phyloP scores from a whole-genome alignment of 2,888 invertebrate genomes.

The Caprella mutica region DNA sequence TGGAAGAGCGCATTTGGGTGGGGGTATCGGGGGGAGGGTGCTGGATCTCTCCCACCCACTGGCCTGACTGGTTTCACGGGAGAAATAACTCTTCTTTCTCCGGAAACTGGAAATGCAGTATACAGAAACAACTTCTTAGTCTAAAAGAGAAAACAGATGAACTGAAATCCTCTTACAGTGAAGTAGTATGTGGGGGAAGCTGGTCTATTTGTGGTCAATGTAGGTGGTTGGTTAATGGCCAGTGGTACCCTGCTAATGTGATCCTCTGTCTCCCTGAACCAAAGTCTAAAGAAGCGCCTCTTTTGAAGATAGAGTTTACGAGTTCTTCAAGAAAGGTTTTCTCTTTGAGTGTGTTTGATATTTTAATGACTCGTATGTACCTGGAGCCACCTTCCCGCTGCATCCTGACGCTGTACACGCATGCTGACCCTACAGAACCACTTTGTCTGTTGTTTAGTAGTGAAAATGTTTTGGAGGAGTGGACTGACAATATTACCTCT shows the following conservation, averaged over 20 bases:
- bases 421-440: conserved; percentile 39
- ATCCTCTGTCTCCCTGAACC: conserved; percentile 41
- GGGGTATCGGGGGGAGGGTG: conserved; percentile 72
- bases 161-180: too few species aligned
- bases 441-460: conserved; percentile 65
- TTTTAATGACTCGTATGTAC: conserved; percentile 16
- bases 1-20: conserved; percentile 51
- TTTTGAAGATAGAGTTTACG: conserved; percentile 14
- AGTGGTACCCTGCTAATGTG: conserved; percentile 46
- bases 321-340: background rate
- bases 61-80: conserved; percentile 74
- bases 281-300: background rate
- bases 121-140: too few species aligned
- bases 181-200: conserved; percentile 47
- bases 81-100: too few species aligned
- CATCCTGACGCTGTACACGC: conserved; percentile 19
- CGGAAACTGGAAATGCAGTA: too few species aligned
- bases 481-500: conserved; percentile 68
- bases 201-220: conserved; percentile 77
- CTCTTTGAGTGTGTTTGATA: background rate
- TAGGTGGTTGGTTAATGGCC: conserved; percentile 46
- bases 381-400: conserved; percentile 19
- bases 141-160: too few species aligned
- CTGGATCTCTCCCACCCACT: conserved; percentile 55
- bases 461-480: conserved; percentile 77